Percentiles rank a stretch among this genome's conserved stretches.
Conservation (phyloP, 2,797 vertebrate genomes). For the Falco naumanni region DNA sequence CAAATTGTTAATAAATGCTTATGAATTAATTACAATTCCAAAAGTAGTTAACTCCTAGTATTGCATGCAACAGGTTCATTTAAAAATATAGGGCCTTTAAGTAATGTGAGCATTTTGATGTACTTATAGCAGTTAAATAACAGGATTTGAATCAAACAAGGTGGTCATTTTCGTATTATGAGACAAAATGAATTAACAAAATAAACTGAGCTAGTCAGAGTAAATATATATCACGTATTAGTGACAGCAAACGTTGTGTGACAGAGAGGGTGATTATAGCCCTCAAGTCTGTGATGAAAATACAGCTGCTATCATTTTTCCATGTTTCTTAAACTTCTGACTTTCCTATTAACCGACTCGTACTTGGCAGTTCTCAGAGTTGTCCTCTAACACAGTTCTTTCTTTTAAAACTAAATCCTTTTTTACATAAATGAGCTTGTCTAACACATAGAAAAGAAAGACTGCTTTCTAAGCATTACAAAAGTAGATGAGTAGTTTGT, state of each 20-base stretch:
- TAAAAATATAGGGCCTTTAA: neutral
- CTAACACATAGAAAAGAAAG: neutral
- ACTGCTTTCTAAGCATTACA: neutral
- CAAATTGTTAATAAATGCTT: neutral
- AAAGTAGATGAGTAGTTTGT: neutral
- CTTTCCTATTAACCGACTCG: neutral
- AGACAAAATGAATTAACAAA: neutral
- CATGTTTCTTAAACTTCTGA: neutral
- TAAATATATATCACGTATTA: neutral
- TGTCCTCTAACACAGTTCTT: neutral
- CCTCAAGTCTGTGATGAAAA: neutral
- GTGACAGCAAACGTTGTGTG: neutral
- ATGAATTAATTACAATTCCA: neutral
- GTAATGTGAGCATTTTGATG: neutral
- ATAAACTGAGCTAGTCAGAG: neutral
- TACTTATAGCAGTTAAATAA: neutral
- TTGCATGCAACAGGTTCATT: neutral
- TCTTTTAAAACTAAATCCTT: neutral
- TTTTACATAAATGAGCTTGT: neutral
- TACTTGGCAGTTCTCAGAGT: neutral
- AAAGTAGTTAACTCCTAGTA: neutral
- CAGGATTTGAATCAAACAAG: neutral
- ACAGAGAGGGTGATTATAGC: neutral
- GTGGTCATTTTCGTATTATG: neutral
- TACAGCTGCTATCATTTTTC: neutral